Percentiles rank a stretch among this genome's conserved stretches.
Evolutionary conservation across 2,888 invertebrate genomes (phyloP).

Genomic region (Ichneumon xanthorius): DNA sequence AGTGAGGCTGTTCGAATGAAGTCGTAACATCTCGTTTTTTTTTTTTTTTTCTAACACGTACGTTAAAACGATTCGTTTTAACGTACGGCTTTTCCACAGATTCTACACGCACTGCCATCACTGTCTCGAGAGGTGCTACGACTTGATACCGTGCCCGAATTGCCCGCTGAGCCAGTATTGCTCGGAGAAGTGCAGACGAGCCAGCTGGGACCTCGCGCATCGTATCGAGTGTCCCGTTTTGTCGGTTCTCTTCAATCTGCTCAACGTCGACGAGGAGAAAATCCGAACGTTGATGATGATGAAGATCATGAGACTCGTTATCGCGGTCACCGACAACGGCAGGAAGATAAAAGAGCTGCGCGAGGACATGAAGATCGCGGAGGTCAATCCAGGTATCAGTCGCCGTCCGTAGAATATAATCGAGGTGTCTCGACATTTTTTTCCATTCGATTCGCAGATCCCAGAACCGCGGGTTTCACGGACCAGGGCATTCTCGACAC

Average conservation of each 20-base stretch:
- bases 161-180: constrained; percentile 82
- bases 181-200: constrained; percentile 79
- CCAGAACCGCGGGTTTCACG: constrained; percentile 82
- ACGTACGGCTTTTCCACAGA: constrained; percentile 69
- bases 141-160: constrained; percentile 80
- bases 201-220: constrained; percentile 80
- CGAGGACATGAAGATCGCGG: constrained; percentile 78
- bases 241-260: constrained; percentile 77
- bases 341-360: constrained; percentile 77
- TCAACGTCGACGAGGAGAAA: constrained; percentile 81
- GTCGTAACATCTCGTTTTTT: neutral
- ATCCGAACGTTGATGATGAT: constrained; percentile 81
- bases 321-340: constrained; percentile 79
- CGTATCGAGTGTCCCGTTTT: constrained; percentile 79
- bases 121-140: constrained; percentile 80
- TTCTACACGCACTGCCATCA: constrained; percentile 83
- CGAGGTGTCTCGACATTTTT: neutral
- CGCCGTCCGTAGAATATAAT: neutral
- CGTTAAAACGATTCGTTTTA: neutral
- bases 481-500: constrained; percentile 78
- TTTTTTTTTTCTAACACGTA: neutral
- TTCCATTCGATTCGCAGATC: constrained; percentile 72
- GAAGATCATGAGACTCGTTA: constrained; percentile 81
- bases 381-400: constrained; percentile 79
- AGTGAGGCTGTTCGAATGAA: constrained; percentile 70